Percentiles rank a stretch among this genome's conserved stretches.
Evolutionary conservation across 1,140 invertebrate genomes (phyloP).

Genomic region (Drosophila guanche): DNA sequence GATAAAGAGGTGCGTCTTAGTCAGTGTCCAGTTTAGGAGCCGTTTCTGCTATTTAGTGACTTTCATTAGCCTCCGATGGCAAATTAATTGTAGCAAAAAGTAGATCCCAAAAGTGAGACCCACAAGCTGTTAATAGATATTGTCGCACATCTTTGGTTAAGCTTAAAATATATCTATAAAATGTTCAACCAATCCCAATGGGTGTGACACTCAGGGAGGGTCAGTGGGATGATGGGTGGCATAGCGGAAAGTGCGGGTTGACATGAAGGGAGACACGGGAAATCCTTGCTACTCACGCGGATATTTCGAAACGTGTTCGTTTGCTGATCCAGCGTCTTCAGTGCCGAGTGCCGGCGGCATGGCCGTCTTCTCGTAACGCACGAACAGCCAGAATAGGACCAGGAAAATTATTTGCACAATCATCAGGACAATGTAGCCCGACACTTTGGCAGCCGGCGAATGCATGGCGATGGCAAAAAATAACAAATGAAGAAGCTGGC

Average conservation of each 20-base stretch:
- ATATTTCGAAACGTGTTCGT: constrained; percentile 82
- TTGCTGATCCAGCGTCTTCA: constrained; percentile 74
- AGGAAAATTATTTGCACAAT: constrained; percentile 83
- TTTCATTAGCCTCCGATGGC: constrained; percentile 15
- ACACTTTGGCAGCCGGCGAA: constrained; percentile 70
- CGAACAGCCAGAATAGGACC: constrained; percentile 81
- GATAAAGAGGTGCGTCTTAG: too few relatives aligned
- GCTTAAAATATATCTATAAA: constrained; percentile 8
- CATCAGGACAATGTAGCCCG: constrained; percentile 79
- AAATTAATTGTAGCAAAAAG: constrained; percentile 20
- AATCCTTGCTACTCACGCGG: constrained; percentile 79
- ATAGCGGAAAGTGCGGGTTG: too few relatives aligned
- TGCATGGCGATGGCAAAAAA: constrained; percentile 65
- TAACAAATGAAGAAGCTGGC: constrained; percentile 21
- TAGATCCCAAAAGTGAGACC: constrained; percentile 1
- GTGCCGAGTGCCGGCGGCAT: constrained; percentile 53
- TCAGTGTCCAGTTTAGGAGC: background rate
- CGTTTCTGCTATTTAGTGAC: background rate
- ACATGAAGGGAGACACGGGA: background rate
- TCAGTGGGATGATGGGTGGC: background rate
- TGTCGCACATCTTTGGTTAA: constrained; percentile 15
- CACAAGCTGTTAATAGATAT: background rate
- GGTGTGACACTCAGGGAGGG: too few relatives aligned
- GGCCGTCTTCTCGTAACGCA: constrained; percentile 80
- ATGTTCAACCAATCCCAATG: background rate